Evolutionary conservation across 2,888 invertebrate genomes (phyloP).

Genomic region (Orthosia incerta): DNA sequence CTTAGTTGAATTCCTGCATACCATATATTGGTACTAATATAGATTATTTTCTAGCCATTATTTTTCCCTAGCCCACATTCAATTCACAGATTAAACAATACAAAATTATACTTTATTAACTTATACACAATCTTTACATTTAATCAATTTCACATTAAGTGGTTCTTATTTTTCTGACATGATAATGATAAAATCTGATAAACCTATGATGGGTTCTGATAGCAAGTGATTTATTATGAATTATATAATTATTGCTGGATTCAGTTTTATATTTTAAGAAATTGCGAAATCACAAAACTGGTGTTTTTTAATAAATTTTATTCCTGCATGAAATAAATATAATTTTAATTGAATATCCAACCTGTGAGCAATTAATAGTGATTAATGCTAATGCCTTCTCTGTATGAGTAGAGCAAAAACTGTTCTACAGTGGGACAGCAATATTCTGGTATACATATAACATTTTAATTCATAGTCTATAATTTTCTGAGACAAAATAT

Average conservation of each 20-base stretch:
- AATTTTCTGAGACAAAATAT: no score
- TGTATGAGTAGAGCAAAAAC: no score
- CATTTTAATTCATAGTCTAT: no score
- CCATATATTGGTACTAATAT: background rate
- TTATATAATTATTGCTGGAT: background rate
- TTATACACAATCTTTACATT: conserved; percentile 17
- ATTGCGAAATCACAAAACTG: background rate
- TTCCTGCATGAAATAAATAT: no score
- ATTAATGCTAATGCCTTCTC: no score
- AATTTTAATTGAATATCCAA: no score
- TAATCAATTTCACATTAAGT: conserved; percentile 28
- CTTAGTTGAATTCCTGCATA: background rate
- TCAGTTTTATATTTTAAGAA: background rate
- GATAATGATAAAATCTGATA: conserved; percentile 24
- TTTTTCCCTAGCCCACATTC: background rate
- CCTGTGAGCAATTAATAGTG: no score
- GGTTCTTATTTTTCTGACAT: background rate
- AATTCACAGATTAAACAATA: conserved; percentile 1
- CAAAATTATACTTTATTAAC: background rate
- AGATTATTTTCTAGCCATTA: background rate
- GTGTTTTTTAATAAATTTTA: background rate
- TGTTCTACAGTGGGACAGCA: no score
- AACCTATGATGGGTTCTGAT: conserved; percentile 10
- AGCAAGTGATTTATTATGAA: background rate
- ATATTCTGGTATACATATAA: no score